A percentile compares a stretch with the other conserved stretches of the same genome.
Evolutionary conservation across 2,113 vertebrate genomes (phyloP).

Genomic region (Ramphastos sulfuratus): DNA sequence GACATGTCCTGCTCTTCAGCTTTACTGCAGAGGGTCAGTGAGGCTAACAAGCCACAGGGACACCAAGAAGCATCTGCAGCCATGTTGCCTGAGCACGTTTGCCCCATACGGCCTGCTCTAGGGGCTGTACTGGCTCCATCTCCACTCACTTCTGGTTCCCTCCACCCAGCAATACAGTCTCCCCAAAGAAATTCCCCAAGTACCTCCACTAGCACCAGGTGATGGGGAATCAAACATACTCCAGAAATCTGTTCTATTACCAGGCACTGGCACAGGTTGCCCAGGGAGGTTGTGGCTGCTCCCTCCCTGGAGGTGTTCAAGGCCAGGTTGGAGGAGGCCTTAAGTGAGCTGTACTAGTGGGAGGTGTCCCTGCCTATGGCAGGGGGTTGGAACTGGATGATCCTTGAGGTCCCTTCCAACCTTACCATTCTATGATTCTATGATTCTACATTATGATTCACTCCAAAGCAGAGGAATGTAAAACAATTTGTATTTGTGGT

Average conservation of each 20-base stretch:
- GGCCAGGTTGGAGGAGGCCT: no score
- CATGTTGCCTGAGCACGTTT: fast-evolving
- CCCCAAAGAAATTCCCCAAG: neutral
- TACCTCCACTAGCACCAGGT: neutral
- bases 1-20: neutral
- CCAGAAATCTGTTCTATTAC: neutral
- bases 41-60: neutral
- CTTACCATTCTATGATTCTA: no score
- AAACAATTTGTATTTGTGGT: neutral
- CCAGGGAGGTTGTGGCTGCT: no score
- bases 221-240: neutral
- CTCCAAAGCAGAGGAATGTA: neutral
- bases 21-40: neutral
- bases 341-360: no score
- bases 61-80: neutral
- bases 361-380: no score
- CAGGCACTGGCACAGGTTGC: neutral
- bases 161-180: neutral
- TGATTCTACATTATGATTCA: neutral
- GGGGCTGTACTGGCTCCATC: neutral
- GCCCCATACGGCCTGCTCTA: neutral
- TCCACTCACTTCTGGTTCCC: neutral
- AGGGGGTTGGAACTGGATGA: no score
- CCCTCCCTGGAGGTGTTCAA: no score
- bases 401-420: no score